Evolutionary conservation across 2,888 invertebrate species (phyloP).

Genomic region (Oegoconia quadripuncta): DNA sequence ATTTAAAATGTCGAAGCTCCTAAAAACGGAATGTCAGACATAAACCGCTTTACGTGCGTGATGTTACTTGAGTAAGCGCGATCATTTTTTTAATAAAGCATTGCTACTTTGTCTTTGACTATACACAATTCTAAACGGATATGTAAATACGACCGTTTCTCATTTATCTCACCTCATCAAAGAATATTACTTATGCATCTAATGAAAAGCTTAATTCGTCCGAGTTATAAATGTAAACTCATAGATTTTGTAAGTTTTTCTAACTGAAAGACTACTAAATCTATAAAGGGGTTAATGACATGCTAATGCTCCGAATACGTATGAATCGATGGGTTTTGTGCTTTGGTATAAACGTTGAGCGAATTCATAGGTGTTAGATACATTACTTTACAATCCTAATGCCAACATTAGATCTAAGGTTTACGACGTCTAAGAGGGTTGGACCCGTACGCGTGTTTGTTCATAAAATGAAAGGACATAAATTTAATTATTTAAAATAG

Average conservation of each 20-base stretch:
- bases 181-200: constrained; percentile 30
- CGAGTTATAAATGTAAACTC: constrained; percentile 45
- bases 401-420: constrained; percentile 71
- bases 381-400: constrained; percentile 70
- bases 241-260: constrained; percentile 75
- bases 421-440: constrained; percentile 74
- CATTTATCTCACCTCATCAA: constrained; percentile 18
- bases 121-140: no score
- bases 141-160: constrained; percentile 34
- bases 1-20: no score
- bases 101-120: no score
- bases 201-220: constrained; percentile 37
- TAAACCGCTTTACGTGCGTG: no score
- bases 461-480: constrained; percentile 55
- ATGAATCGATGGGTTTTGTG: constrained; percentile 78
- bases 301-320: constrained; percentile 65
- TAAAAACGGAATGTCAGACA: no score
- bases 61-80: no score
- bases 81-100: no score
- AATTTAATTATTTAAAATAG: constrained; percentile 52
- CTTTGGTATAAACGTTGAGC: constrained; percentile 79
- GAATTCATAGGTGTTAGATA: constrained; percentile 66
- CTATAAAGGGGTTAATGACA: constrained; percentile 63
- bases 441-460: constrained; percentile 76
- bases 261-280: constrained; percentile 75